phyloP scores from a whole-genome alignment of 1,140 invertebrate genomes.

The Trichonephila clavipes region DNA sequence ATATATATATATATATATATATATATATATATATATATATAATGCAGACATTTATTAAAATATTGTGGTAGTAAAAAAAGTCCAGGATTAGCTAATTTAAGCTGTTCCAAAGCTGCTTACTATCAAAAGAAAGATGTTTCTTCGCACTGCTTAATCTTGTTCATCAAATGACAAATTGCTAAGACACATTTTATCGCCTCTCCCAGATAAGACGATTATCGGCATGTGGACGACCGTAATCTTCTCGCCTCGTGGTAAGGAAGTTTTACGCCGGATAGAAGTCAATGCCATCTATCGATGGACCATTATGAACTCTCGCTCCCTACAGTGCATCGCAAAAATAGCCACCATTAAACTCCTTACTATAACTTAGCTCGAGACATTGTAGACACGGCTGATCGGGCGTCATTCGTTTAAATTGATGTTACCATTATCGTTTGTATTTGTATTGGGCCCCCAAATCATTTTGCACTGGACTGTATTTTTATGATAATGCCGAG shows the following conservation, averaged over 20 bases:
- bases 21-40: too few relatives aligned
- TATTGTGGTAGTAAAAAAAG: too few relatives aligned
- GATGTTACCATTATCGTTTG: neutral
- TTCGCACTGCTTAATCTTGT: neutral
- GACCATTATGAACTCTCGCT: neutral
- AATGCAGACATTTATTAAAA: too few relatives aligned
- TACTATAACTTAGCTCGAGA: neutral
- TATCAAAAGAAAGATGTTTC: too few relatives aligned
- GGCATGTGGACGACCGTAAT: neutral
- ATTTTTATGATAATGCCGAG: neutral
- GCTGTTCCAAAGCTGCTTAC: too few relatives aligned
- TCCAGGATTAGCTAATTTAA: too few relatives aligned
- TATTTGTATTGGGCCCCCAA: neutral
- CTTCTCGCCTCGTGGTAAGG: slow-evolving; percentile 36
- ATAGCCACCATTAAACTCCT: slow-evolving; percentile 1
- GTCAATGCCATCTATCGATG: neutral
- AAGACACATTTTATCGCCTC: neutral
- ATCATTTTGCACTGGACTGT: neutral
- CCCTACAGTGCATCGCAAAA: neutral
- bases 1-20: too few relatives aligned
- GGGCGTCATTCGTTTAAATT: neutral
- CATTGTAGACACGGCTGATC: neutral
- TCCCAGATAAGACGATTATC: slow-evolving; percentile 11
- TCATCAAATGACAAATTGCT: slow-evolving; percentile 12
- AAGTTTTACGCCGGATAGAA: neutral